Base-by-base conservation (phyloP, 2,113 vertebrate species). In the Trichomycterus rosablanca region DNA sequence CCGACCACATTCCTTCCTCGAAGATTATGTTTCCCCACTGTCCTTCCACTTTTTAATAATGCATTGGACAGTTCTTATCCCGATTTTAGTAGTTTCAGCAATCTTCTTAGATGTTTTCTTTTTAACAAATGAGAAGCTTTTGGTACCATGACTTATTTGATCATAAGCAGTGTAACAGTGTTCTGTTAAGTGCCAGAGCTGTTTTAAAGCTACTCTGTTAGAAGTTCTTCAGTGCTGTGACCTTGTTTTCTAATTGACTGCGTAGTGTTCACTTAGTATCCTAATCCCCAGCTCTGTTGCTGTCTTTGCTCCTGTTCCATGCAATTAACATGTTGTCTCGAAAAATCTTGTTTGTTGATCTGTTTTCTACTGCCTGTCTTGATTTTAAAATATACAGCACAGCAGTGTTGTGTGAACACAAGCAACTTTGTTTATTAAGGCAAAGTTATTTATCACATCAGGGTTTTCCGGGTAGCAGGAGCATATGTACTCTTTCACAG, bases 401-500 rank as follows among this genome's bases (percentile, higher is more conserved):
- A 52, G 23, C 16, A 32, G 23, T 32, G 37, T 32, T 32, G n/a
- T n/a, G n/a, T n/a, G n/a, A n/a, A n/a, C n/a, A n/a, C n/a, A n/a
- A n/a, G n/a, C n/a, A n/a, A n/a, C n/a, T 20, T 43, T 20, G 16
- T 42, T 4, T 62, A 40, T 46, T 20, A 15, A 42, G 4, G 7
- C 7, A 15, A 4, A 35, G 15, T 61, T 71, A 40, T 65, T 60
- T 59, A 61, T 53, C 42, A 37, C 56, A 26, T 57, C 15, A 23
- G 35, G 24, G 64, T 71, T 70, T 53, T 56, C 15, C 44, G 18
- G 49, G 61, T 51, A 59, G 46, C 12, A 59, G 32, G 45, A 56
- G 28, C 62, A 71, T 66, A 71, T 56, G 68, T 53, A 50, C 32
- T 8, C 11, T 65, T 65, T 65, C 56, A 49, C 68, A 55, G 50